Evolutionary conservation across 1,140 invertebrate genomes (phyloP), one percentile per base, ranked within the genome.

Genomic region (Mizuhopecten yessoensis): DNA sequence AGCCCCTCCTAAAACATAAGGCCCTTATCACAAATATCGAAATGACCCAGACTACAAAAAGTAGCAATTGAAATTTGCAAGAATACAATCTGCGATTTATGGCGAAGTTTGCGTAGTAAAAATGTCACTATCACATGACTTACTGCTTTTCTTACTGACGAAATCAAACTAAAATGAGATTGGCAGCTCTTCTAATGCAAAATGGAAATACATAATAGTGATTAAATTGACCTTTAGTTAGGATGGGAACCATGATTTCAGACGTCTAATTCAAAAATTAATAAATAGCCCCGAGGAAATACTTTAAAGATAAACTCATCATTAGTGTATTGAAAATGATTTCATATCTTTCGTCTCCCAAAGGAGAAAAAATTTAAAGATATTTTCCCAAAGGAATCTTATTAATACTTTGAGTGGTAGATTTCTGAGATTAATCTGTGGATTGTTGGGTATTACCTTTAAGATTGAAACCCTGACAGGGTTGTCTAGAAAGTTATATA

Each of bases 1-100:
- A 75, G 57, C 57, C 57, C 57, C 57, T 75, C 57, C 57, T 75
- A 75, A 75, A 75, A 75, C 57, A 75, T 75, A 75, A 75, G 57
- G 57, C 57, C 57, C 20, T 75, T 29, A 75, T 75, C 57, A 13
- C 57, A 75, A 75, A 75, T 75, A 75, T 75, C 57, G n/a, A 75
- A 75, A 75, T 75, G 57, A 75, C 57, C 57, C 57, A 75, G 57
- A 75, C 57, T 29, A 75, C 57, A 75, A 75, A 75, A 75, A 75
- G 23, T 75, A 75, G 57, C 57, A 29, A 75, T 75, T 75, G 57
- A 75, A 75, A 75, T 75, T 75, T 75, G 15, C 57, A 75, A 75
- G 57, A 75, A 75, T 75, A 75, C 57, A 75, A 75, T 75, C 57
- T 75, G 57, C 23, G 57, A 75, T 75, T 75, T 75, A 75, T 75